Conservation (phyloP, 2,888 invertebrate genomes). For the Synergus itoensis region DNA sequence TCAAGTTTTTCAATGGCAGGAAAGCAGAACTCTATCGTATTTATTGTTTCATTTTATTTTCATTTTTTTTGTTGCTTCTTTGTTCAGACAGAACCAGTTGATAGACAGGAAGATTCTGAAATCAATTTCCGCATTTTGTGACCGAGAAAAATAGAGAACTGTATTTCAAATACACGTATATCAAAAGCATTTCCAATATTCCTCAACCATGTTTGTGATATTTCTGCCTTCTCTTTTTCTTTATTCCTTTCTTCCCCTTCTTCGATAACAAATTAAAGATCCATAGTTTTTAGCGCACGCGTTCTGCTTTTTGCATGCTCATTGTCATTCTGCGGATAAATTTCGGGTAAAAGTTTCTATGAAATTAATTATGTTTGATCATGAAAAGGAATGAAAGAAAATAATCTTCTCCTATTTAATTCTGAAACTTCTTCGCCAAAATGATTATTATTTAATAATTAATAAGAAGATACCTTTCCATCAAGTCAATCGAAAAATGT, state of each 20-base stretch:
- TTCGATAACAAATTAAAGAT: slow-evolving; percentile 44
- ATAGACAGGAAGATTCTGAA: background rate
- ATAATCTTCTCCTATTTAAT: background rate
- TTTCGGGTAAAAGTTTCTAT: background rate
- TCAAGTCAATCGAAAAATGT: background rate
- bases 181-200: background rate
- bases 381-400: background rate
- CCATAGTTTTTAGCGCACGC: slow-evolving; percentile 57
- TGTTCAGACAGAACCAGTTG: background rate
- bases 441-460: no score
- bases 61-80: background rate
- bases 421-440: background rate
- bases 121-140: background rate
- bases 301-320: slow-evolving; percentile 53
- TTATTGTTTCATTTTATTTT: background rate
- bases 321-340: slow-evolving; percentile 21
- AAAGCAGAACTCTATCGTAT: background rate
- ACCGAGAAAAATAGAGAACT: background rate
- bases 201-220: background rate
- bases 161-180: background rate
- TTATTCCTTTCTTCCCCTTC: slow-evolving; percentile 2
- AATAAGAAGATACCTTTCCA: background rate
- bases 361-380: background rate
- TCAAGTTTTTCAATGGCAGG: background rate
- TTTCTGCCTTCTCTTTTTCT: background rate